These are phyloP conservation scores for Macropus fuliginosus DNA, from an alignment of 2,797 vertebrate species.

Conservation along the genomic window DNA sequence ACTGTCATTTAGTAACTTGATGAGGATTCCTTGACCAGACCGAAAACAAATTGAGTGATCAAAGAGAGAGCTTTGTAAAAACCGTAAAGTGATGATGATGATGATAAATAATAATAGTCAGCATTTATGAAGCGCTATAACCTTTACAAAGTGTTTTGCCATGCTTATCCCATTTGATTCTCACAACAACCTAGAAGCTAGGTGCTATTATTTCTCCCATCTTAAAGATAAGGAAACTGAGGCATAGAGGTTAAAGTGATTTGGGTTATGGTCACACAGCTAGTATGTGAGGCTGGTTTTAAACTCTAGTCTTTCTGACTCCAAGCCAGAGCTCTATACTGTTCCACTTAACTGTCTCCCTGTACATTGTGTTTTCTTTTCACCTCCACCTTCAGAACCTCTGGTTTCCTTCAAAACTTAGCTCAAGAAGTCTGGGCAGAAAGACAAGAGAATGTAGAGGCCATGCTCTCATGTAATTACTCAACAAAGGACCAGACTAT, in stretches of 20 bases:
- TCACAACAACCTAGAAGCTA: too few species aligned
- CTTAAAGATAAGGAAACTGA: background rate
- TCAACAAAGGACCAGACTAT: background rate
- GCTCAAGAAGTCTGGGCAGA: background rate
- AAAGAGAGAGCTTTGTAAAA: slow-evolving; percentile 43
- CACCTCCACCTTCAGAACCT: background rate
- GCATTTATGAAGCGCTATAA: background rate
- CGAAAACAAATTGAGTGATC: slow-evolving; percentile 70
- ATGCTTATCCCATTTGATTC: background rate
- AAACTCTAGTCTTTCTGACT: background rate
- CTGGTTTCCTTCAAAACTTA: background rate
- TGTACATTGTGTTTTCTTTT: background rate
- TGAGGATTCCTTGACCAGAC: slow-evolving; percentile 59
- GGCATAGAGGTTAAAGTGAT: background rate
- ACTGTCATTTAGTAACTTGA: slow-evolving; percentile 56
- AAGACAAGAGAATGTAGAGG: background rate
- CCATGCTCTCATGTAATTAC: background rate
- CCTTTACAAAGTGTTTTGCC: background rate
- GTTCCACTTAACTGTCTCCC: background rate
- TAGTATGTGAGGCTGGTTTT: background rate
- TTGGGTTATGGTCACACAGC: background rate
- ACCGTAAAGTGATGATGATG: slow-evolving; percentile 17
- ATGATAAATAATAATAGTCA: background rate
- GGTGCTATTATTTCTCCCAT: background rate
- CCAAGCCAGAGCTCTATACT: background rate